Evolutionary conservation across 2,888 invertebrate species (phyloP), one percentile per base, ranked within the genome.

Genomic region (Villa cingulata): DNA sequence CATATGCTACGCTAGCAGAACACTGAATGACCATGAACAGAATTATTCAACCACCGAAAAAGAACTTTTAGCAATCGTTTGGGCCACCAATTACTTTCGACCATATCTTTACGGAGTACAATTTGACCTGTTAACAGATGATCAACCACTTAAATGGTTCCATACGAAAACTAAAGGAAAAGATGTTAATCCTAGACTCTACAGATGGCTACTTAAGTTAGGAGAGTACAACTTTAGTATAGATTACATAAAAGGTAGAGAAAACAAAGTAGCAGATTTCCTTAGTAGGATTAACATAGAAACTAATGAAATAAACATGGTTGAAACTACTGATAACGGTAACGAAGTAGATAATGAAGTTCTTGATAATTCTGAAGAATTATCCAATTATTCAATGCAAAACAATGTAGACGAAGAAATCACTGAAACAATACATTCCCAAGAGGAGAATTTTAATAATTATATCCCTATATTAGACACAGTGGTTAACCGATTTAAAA

Each of bases 131-230:
- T 23, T 40, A 3, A 23, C 40, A 23, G 40, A 40, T 23, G 20
- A 23, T n/a, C 18, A 43, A 43, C 43, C 43, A 19, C 14, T 34
- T 10, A 34, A 43, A 34, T 36, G 36, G 34, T 46, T 68, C 7
- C 23, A 23, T 6, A 23, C 23, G 4, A 23, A 1, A 59, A 63
- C 56, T 58, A 54, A 0, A 37, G 64, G 64, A 1, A 66, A 67
- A 52, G 64, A 66, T 16, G 64, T 63, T 1, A 62, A 60, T 34
- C 61, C 61, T 0, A 58, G 64, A 48, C 50, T 65, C 14, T 60
- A 58, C 15, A 44, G 65, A 4, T 68, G 65, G 66, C 51, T 45
- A 59, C 10, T 53, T 60, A 40, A 59, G 50, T 50, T 62, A 54
- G 54, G 55, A 40, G 62, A 62, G 43, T 64, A 52, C 39, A 56